phyloP scores from a whole-genome alignment of 2,113 vertebrate species.

The Rafetus swinhoei region DNA sequence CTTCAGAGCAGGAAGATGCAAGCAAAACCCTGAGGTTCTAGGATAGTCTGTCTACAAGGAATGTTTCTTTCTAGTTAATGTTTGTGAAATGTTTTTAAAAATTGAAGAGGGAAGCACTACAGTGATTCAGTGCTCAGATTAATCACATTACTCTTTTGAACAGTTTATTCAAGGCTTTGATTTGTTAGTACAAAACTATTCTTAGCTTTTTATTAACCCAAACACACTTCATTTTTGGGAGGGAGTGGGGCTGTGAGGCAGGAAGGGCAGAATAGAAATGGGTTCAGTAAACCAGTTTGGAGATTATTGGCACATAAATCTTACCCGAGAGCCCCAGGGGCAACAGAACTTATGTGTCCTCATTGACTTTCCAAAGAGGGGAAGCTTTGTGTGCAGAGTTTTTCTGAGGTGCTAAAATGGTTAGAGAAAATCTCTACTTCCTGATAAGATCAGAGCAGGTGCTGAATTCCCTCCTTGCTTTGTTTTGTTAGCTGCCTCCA shows the following conservation, averaged over 20 bases:
- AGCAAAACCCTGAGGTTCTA: neutral
- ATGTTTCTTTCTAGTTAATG: neutral
- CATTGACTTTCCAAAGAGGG: neutral
- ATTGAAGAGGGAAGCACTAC: conserved; percentile 10
- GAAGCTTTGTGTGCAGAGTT: neutral
- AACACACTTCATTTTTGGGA: neutral
- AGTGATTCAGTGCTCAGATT: conserved; percentile 48
- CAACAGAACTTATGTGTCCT: neutral
- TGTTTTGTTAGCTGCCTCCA: neutral
- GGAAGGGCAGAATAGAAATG: neutral
- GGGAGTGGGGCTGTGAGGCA: neutral
- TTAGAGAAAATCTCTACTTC: neutral
- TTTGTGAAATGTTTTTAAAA: conserved; percentile 35
- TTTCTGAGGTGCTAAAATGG: neutral
- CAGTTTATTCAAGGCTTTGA: conserved; percentile 51
- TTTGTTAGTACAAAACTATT: conserved; percentile 43
- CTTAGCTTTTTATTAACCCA: conserved; percentile 9
- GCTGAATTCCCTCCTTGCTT: neutral
- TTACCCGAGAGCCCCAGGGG: neutral
- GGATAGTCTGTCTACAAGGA: neutral
- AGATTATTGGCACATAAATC: neutral
- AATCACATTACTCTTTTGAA: conserved; percentile 42
- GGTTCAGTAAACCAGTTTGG: neutral
- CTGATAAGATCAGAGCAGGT: neutral
- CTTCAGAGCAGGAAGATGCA: neutral